Percentiles rank a stretch among this genome's conserved stretches.
Conservation (phyloP, 2,888 invertebrate genomes). For the Laspeyria flexula region DNA sequence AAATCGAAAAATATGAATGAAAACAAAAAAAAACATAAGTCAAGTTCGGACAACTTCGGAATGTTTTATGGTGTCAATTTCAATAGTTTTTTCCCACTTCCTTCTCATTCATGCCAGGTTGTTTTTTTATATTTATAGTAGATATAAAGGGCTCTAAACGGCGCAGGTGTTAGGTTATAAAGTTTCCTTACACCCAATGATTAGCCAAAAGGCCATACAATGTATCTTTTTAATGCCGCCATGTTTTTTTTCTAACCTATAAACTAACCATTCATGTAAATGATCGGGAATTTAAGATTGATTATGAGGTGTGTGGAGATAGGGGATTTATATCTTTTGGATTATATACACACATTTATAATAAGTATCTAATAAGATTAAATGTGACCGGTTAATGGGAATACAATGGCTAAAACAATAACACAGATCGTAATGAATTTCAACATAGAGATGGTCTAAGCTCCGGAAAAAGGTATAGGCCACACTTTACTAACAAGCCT, state of each 20-base stretch:
- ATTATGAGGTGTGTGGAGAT: neutral
- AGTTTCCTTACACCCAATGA: conserved; percentile 70
- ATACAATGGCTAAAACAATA: too few species aligned
- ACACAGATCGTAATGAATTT: too few species aligned
- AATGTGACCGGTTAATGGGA: too few species aligned
- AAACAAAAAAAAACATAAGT: conserved; percentile 59
- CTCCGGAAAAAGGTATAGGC: too few species aligned
- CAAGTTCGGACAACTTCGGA: conserved; percentile 50
- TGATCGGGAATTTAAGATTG: conserved; percentile 20
- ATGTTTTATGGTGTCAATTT: conserved; percentile 68
- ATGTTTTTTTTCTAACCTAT: conserved; percentile 55
- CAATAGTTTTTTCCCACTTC: conserved; percentile 77
- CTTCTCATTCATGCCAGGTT: conserved; percentile 66
- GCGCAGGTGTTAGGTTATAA: conserved; percentile 78
- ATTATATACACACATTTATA: too few species aligned
- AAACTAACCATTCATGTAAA: conserved; percentile 47
- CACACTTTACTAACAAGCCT: too few species aligned
- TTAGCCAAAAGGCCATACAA: conserved; percentile 75
- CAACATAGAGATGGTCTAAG: too few species aligned
- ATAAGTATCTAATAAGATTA: too few species aligned
- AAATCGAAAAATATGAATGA: conserved; percentile 76
- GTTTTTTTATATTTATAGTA: conserved; percentile 56
- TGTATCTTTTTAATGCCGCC: conserved; percentile 57
- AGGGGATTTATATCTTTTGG: too few species aligned
- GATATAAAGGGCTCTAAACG: conserved; percentile 78